Evolutionary conservation across 2,888 invertebrate species (phyloP).

Genomic region (Lithophane ornitopus): DNA sequence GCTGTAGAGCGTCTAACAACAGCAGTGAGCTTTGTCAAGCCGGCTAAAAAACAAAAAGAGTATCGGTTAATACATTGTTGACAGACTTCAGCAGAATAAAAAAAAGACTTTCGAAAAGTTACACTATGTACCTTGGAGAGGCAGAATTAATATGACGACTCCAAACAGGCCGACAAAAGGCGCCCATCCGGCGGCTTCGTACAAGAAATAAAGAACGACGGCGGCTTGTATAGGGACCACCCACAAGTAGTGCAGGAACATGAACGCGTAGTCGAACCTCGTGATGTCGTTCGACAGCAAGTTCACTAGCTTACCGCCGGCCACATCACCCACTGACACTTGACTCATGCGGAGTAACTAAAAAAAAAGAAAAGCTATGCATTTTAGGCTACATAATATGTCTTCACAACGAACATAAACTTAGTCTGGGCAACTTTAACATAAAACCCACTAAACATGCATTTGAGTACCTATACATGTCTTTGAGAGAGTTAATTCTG

Average conservation of each 20-base stretch:
- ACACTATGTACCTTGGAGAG: constrained; percentile 83
- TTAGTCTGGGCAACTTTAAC: not conserved
- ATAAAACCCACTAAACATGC: not conserved
- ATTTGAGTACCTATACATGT: not conserved
- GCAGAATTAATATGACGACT: constrained; percentile 90
- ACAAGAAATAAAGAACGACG: constrained; percentile 86
- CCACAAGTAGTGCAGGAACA: constrained; percentile 95
- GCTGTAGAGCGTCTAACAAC: constrained; percentile 91
- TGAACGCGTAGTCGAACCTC: constrained; percentile 93
- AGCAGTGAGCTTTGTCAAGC: constrained; percentile 82
- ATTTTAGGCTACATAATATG: not conserved
- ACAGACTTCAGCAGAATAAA: not conserved
- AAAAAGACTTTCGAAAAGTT: not conserved
- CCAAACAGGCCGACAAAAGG: constrained; percentile 84
- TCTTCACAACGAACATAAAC: not conserved
- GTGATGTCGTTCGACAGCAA: constrained; percentile 95
- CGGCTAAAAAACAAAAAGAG: constrained; percentile 71
- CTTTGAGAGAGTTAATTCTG: not conserved
- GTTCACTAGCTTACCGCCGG: constrained; percentile 95
- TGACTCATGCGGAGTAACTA: constrained; percentile 94
- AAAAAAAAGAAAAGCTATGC: constrained; percentile 47
- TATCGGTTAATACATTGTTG: not conserved
- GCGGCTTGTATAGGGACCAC: constrained; percentile 93
- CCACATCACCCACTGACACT: constrained; percentile 92
- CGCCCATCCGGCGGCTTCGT: constrained; percentile 80